Evolutionary conservation across 2,113 vertebrate genomes (phyloP).

Genomic region (Forbesichthys agassizii): DNA sequence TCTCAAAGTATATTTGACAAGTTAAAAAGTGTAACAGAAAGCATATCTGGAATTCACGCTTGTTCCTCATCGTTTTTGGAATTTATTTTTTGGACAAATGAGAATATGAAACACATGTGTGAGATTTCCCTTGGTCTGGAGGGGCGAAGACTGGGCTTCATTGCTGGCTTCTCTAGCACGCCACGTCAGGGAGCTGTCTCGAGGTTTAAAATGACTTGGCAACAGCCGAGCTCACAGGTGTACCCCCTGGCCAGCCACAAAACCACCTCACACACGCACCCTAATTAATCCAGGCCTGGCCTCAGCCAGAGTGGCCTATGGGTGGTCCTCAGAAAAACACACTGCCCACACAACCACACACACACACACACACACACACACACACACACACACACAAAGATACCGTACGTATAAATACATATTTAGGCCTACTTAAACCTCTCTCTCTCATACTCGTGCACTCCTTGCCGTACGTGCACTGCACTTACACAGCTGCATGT

Average conservation of each 20-base stretch:
- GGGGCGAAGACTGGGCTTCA: slow-evolving; percentile 62
- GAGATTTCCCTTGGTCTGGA: slow-evolving; percentile 42
- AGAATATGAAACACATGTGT: slow-evolving; percentile 66
- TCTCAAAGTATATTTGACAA: not conserved
- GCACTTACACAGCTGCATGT: slow-evolving; percentile 37
- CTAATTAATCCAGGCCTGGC: slow-evolving; percentile 72
- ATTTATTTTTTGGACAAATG: slow-evolving; percentile 41
- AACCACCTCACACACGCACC: slow-evolving; percentile 62
- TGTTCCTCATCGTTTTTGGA: slow-evolving; percentile 20
- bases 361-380: not conserved
- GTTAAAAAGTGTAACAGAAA: slow-evolving; percentile 19
- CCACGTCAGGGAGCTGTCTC: slow-evolving; percentile 56
- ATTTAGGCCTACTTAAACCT: too few species aligned
- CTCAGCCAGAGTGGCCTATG: slow-evolving; percentile 63
- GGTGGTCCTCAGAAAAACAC: slow-evolving; percentile 56
- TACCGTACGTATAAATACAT: not conserved
- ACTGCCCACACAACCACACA: slow-evolving; percentile 4
- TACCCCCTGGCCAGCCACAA: slow-evolving; percentile 58
- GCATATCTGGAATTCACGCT: slow-evolving; percentile 41
- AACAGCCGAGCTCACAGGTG: slow-evolving; percentile 68
- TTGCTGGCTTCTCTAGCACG: slow-evolving; percentile 46
- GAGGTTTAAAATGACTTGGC: slow-evolving; percentile 59
- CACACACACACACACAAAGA: slow-evolving; percentile 19
- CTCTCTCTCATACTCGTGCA: slow-evolving; percentile 23
- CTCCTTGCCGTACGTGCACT: not conserved